phyloP scores from a whole-genome alignment of 1,140 invertebrate species.

The Plodia interpunctella region DNA sequence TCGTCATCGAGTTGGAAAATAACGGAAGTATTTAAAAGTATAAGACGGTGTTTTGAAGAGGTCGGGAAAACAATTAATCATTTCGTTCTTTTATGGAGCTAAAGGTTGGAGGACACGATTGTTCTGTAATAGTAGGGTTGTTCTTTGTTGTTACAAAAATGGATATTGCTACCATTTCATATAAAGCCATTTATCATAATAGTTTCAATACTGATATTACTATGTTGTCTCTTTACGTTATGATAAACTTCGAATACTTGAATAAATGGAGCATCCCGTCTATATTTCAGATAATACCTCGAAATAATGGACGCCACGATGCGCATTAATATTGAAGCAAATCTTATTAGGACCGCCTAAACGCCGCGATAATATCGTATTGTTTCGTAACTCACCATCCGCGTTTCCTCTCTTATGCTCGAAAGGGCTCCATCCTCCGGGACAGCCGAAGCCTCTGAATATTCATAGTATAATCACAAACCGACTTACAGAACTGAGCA shows the following conservation, averaged over 20 bases:
- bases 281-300: conserved; percentile 65
- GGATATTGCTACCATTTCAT: conserved; percentile 29
- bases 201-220: conserved; percentile 26
- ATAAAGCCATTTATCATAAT: conserved; percentile 27
- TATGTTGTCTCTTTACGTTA: conserved; percentile 16
- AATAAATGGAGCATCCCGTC: conserved; percentile 32
- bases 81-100: conserved; percentile 59
- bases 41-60: conserved; percentile 73
- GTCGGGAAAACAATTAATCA: conserved; percentile 74
- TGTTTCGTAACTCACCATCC: conserved; percentile 71
- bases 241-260: conserved; percentile 23
- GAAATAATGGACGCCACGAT: conserved; percentile 69
- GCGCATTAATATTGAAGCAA: conserved; percentile 73
- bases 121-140: conserved; percentile 54
- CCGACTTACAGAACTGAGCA: conserved; percentile 50
- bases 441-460: conserved; percentile 51
- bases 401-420: conserved; percentile 67
- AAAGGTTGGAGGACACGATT: conserved; percentile 68
- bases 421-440: conserved; percentile 63
- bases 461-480: conserved; percentile 64
- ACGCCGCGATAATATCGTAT: conserved; percentile 73
- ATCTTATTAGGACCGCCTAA: conserved; percentile 74
- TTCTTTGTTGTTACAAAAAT: conserved; percentile 50
- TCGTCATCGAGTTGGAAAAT: conserved; percentile 71
- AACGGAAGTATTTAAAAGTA: conserved; percentile 74